Conservation (phyloP, 2,113 vertebrate species). For the Anoura caudifer region DNA sequence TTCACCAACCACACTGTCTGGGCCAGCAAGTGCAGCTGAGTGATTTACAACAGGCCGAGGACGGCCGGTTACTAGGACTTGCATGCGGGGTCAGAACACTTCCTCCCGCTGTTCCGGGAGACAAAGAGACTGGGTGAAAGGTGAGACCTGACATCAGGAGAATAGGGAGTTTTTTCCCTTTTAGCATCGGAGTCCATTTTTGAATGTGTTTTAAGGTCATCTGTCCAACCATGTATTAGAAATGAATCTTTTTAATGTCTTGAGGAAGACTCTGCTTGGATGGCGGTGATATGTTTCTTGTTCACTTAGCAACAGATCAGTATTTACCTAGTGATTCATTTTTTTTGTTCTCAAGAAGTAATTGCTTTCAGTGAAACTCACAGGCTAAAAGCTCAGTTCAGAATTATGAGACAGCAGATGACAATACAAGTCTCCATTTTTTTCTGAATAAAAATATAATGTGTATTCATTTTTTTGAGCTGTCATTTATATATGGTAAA, state of each 20-base stretch:
- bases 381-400: not conserved
- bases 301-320: slow-evolving; percentile 49
- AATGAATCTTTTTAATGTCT: not conserved
- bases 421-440: not conserved
- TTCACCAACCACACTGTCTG: not conserved
- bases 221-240: not conserved
- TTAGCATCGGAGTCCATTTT: not conserved
- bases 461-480: not conserved
- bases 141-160: not conserved
- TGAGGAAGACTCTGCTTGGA: not conserved
- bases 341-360: not conserved
- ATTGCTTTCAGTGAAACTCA: slow-evolving; percentile 22
- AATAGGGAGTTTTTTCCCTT: not conserved
- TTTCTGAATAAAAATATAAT: not conserved
- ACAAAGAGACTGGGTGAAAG: not conserved
- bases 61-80: not conserved
- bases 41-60: not conserved
- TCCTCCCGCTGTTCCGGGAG: not conserved
- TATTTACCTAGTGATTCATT: slow-evolving; percentile 30
- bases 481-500: not conserved
- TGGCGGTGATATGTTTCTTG: not conserved
- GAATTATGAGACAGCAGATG: not conserved
- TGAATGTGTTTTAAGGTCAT: not conserved
- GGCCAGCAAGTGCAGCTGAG: not conserved
- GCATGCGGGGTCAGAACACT: not conserved